Percentiles rank a stretch among this genome's conserved stretches.
Conservation (phyloP, 2,113 vertebrate genomes). For the Neomonachus schauinslandi region DNA sequence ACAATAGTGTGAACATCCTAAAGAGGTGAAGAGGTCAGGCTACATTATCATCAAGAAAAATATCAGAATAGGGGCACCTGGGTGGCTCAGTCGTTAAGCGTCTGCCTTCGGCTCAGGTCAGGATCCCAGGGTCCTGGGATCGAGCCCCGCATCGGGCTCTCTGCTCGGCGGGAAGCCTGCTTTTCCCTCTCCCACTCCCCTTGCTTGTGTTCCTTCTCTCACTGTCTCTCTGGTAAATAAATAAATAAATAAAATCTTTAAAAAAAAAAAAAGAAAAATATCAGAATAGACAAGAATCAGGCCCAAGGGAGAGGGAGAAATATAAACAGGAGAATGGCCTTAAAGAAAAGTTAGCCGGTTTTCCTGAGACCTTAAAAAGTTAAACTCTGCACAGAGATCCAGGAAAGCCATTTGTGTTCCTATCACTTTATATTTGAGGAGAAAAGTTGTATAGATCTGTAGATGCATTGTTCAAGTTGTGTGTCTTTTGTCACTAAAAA, state of each 20-base stretch:
- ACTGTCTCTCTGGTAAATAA: too few species aligned
- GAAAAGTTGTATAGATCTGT: background rate
- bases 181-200: too few species aligned
- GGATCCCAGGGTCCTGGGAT: too few species aligned
- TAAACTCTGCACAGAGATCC: background rate
- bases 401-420: background rate
- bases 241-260: too few species aligned
- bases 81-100: too few species aligned
- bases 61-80: background rate
- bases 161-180: too few species aligned
- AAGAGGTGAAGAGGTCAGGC: background rate
- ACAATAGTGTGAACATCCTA: background rate
- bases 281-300: background rate
- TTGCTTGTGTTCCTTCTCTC: too few species aligned
- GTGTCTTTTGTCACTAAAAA: background rate
- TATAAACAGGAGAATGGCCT: background rate
- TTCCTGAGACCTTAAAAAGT: background rate
- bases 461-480: background rate
- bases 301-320: rapidly evolving
- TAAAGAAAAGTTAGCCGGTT: background rate
- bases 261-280: background rate
- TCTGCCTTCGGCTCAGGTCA: too few species aligned
- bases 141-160: too few species aligned
- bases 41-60: background rate
- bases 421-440: background rate